Base-by-base conservation (phyloP, 1,140 invertebrate species). In the Acromyrmex charruanus region DNA sequence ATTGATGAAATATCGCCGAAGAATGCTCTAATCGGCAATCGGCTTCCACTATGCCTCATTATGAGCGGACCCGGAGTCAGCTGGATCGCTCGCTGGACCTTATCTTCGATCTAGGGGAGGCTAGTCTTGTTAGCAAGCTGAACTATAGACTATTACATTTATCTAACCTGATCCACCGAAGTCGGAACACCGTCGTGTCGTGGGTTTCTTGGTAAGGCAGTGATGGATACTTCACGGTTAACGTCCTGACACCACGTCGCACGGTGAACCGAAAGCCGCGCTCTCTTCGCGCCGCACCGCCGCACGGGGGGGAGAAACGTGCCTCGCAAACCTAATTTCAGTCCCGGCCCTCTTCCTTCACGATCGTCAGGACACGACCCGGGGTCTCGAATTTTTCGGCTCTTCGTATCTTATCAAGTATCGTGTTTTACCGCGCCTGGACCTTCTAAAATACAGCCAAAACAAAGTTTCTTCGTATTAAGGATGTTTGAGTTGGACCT, bases 121-220 rank as follows among this genome's bases (percentile, higher is more conserved):
- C 87, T 89, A 92, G 89, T 87, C 92, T 93, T 93, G 92, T 93
- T 93, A 93, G 92, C 92, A 93, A 93, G 92, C 92, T 90, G 91
- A 93, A 93, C 91, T 92, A 91, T 90, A 91, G 90, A 93, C 90
- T 93, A 93, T 93, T 93, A 93, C 92, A 93, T 92, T 93, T 88
- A 92, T 93, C 92, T 92, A 85, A 91, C 89, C 88, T 84, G 91
- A 89, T 93, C 86, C 90, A 81, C 85, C 77, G 59, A 91, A 90
- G 86, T 86, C 79, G 66, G 85, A 86, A 88, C 82, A 89, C 68
- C 72, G 88, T 81, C 87, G 90, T 84, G 85, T 81, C 85, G 88
- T 86, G 65, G 89, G 65, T 87, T 91, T 91, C 87, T 89, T 68
- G 81, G 90, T 90, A 91, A 87, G 90, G 87, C 91, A 89, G 86